These are phyloP conservation scores for Verasper variegatus DNA, from an alignment of 2,113 vertebrate species.

Conservation along the genomic window DNA sequence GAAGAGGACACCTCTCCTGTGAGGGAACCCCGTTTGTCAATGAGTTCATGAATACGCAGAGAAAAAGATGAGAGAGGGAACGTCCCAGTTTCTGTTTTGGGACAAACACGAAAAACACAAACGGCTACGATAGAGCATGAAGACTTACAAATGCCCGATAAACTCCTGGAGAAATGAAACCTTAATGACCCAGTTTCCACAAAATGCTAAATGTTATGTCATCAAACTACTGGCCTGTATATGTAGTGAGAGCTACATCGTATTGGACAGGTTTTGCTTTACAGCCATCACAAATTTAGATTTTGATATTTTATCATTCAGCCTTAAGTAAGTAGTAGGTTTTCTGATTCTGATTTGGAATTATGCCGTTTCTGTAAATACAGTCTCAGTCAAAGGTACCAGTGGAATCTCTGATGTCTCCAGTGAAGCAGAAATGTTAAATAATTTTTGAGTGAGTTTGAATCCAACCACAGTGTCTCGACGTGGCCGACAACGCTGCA, in stretches of 20 bases:
- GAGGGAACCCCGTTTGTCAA: conserved; percentile 32
- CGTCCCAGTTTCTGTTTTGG: conserved; percentile 18
- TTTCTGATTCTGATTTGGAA: background rate
- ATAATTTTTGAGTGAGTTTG: conserved; percentile 36
- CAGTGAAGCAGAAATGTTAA: conserved; percentile 15
- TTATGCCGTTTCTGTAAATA: background rate
- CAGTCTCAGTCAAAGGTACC: background rate
- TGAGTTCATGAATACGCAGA: conserved; percentile 38
- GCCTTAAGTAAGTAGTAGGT: background rate
- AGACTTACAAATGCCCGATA: too few species aligned
- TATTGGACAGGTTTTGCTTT: too few species aligned
- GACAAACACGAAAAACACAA: too few species aligned
- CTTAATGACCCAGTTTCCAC: too few species aligned
- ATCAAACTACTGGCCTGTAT: too few species aligned
- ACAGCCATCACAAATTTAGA: too few species aligned
- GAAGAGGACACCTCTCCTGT: conserved; percentile 41
- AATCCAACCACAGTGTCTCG: conserved; percentile 1
- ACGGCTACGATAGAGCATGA: too few species aligned
- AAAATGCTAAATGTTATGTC: too few species aligned
- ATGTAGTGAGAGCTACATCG: too few species aligned
- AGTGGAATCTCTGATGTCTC: background rate
- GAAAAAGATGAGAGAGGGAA: too few species aligned
- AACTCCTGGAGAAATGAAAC: too few species aligned
- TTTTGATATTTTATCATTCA: too few species aligned
- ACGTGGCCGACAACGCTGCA: background rate